Conservation (phyloP, 1,140 invertebrate species). For the Drosophila nigromelanica region DNA sequence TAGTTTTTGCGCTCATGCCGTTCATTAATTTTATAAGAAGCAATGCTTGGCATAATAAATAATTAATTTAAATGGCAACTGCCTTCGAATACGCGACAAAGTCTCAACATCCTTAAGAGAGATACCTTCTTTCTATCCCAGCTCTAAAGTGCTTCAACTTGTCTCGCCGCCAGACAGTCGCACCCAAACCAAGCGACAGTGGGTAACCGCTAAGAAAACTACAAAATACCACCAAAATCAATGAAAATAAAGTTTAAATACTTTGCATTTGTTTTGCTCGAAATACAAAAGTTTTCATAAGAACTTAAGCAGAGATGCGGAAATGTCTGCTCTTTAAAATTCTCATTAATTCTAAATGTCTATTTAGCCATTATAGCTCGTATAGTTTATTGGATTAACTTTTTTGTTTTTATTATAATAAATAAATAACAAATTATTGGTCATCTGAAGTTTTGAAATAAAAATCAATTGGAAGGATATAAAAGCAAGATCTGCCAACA, state of each 20-base stretch:
- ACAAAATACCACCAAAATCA: slow-evolving; percentile 1
- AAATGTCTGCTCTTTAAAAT: too few species aligned
- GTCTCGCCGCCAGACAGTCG: slow-evolving; percentile 9
- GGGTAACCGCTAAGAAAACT: background rate
- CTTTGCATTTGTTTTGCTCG: background rate
- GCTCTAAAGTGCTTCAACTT: slow-evolving; percentile 11
- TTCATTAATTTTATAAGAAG: slow-evolving; percentile 82
- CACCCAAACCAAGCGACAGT: slow-evolving; percentile 3
- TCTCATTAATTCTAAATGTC: too few species aligned
- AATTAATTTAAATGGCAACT: slow-evolving; percentile 75
- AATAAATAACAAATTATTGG: too few species aligned
- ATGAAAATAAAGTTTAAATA: background rate
- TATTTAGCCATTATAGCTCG: too few species aligned
- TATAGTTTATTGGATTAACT: too few species aligned
- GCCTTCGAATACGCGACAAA: slow-evolving; percentile 39
- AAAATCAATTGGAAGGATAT: too few species aligned
- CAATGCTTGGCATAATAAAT: slow-evolving; percentile 73
- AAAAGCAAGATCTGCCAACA: too few species aligned
- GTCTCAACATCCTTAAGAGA: slow-evolving; percentile 3
- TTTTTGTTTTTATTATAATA: too few species aligned
- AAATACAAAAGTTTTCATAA: too few species aligned
- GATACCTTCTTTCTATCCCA: slow-evolving; percentile 3
- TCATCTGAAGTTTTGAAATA: too few species aligned
- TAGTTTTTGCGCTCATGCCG: slow-evolving; percentile 67
- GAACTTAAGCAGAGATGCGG: too few species aligned